These are phyloP conservation scores for Asobara japonica DNA, from an alignment of 1,140 invertebrate species.

Conservation along the genomic window DNA sequence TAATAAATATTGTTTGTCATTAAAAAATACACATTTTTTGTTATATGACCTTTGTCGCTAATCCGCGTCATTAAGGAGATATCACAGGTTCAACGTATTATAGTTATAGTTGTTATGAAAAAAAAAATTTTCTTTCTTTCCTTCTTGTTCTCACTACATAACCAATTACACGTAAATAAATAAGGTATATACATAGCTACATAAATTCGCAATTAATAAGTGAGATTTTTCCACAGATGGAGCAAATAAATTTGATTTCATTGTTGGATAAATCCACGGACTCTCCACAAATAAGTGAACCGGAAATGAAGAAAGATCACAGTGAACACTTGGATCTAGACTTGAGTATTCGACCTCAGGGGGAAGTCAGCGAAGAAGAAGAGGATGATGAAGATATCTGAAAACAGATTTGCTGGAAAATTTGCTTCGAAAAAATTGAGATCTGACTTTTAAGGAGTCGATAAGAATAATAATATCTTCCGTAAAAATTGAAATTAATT, in stretches of 20 bases:
- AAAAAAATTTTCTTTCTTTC: too few relatives aligned
- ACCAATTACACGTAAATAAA: neutral
- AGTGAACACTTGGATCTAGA: neutral
- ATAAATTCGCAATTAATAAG: neutral
- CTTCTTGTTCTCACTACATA: too few relatives aligned
- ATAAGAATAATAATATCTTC: neutral
- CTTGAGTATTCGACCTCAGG: slow-evolving; percentile 1
- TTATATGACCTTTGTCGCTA: too few relatives aligned
- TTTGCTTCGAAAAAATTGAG: neutral
- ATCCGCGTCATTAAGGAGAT: too few relatives aligned
- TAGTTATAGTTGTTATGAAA: too few relatives aligned
- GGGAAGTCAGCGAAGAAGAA: slow-evolving; percentile 8
- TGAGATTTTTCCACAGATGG: neutral
- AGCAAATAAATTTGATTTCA: neutral
- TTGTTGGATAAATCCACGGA: neutral
- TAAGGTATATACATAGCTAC: neutral
- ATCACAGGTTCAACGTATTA: too few relatives aligned
- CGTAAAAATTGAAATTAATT: too few relatives aligned
- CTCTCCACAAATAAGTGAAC: too few relatives aligned
- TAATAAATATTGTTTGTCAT: too few relatives aligned
- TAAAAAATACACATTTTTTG: too few relatives aligned
- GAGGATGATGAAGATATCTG: slow-evolving; percentile 13
- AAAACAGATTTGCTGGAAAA: neutral
- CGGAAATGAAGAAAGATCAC: neutral
- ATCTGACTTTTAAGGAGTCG: neutral